Conservation (phyloP, 1,140 invertebrate species). For the Neodiprion fabricii region DNA sequence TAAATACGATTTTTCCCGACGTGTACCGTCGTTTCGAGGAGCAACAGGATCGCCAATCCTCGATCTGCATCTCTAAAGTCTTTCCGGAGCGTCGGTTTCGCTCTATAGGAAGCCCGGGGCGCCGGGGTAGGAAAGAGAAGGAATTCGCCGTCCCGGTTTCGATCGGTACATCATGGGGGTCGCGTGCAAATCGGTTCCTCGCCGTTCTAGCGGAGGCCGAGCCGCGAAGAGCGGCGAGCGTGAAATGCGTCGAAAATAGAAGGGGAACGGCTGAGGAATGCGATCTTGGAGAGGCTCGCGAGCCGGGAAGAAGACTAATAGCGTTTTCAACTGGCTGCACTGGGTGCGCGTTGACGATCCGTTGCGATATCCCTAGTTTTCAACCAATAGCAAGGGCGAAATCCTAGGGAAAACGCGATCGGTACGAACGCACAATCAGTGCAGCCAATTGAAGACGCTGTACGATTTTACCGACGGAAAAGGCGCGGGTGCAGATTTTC, state of each 20-base stretch:
- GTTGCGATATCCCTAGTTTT: no score
- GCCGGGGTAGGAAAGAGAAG: not conserved
- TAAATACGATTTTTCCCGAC: no score
- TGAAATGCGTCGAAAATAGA: conserved; percentile 1
- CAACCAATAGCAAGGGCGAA: no score
- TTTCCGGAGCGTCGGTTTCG: not conserved
- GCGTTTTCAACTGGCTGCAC: no score
- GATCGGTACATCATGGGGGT: conserved; percentile 4
- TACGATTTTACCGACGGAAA: no score
- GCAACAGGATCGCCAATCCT: no score
- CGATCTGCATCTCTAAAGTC: not conserved
- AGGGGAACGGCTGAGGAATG: conserved; percentile 6
- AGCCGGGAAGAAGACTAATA: not conserved
- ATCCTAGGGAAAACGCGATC: no score
- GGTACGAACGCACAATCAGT: no score
- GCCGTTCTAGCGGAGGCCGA: not conserved
- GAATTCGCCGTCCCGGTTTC: not conserved
- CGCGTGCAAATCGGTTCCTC: conserved; percentile 4
- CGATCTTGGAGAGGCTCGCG: not conserved
- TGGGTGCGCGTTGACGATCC: no score
- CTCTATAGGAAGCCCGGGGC: not conserved
- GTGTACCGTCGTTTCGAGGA: no score
- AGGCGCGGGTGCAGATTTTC: no score
- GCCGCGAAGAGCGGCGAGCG: not conserved
- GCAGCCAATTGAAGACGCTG: no score